phyloP scores from a whole-genome alignment of 2,797 vertebrate genomes.

The Loris lydekkerianus region DNA sequence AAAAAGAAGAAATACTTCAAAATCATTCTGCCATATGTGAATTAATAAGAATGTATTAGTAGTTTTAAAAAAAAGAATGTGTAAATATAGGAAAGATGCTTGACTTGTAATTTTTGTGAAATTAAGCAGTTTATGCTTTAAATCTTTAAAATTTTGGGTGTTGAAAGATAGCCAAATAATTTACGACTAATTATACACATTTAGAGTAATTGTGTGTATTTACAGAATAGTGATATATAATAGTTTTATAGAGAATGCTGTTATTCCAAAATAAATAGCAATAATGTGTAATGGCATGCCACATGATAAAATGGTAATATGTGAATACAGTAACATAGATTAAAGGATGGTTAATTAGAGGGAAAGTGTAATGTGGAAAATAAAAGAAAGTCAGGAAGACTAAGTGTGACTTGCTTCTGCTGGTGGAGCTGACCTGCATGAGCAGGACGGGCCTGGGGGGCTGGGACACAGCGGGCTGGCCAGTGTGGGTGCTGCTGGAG shows the following conservation, averaged over 20 bases:
- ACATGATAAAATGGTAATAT: background rate
- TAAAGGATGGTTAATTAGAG: background rate
- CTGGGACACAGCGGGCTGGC: accelerated
- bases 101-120: background rate
- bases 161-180: background rate
- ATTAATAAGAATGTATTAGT: background rate
- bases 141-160: background rate
- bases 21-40: background rate
- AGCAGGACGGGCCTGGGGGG: no score
- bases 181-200: background rate
- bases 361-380: background rate
- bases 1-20: no score
- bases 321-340: background rate
- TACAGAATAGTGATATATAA: background rate
- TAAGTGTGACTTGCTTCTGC: background rate
- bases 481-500: accelerated
- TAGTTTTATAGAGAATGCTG: background rate
- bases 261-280: no score
- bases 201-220: background rate
- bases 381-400: background rate
- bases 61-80: background rate
- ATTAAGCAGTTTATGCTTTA: background rate
- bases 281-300: background rate
- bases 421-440: background rate
- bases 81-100: background rate